Base-by-base conservation (phyloP, 2,888 invertebrate species). In the Octonoba sinensis region DNA sequence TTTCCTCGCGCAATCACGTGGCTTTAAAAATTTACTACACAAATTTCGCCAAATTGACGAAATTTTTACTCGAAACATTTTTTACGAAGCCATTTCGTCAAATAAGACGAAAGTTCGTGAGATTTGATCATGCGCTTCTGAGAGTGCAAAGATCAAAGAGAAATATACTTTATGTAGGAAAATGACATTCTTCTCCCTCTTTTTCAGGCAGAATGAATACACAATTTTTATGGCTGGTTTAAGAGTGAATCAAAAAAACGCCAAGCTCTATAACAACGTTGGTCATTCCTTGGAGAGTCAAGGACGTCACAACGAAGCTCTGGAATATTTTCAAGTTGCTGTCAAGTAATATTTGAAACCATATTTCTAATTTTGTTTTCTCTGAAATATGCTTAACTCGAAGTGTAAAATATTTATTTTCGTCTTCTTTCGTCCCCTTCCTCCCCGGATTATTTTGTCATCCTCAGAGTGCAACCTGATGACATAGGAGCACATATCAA, bases 191-290 rank as follows among this genome's bases (percentile, higher is more conserved):
- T 36, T 8, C 11, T 4, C 13, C 47, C 24, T 74, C 22, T 77
- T 56, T 20, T 46, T n/a, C 44, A 84, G 84, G 84, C 92, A 93
- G 89, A 93, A 93, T 86, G 97, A 98, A 89, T 96, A 97, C 88
- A 93, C 95, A 24, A 93, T 98, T 87, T 98, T 97, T 89, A 95
- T 95, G 91, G 95, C 97, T 1, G 97, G 97, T 20, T 90, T 98
- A 73, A 91, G 90, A 87, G 93, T 96, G 65, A 97, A 88, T 81
- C 93, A 93, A 86, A 92, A 93, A 84, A 98, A 98, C 89, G 98
- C 98, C 24, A 98, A 98, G 89, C 91, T 98, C 24, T 98, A 95
- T 90, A 98, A 98, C 90, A 98, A 98, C 89, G 97, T 98, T 1
- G 98, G 97, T 0, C 97, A 98, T 89, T 96, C 97, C 0, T 90